Base-by-base conservation (phyloP, 2,797 vertebrate genomes). In the Fistularia tabacaria region DNA sequence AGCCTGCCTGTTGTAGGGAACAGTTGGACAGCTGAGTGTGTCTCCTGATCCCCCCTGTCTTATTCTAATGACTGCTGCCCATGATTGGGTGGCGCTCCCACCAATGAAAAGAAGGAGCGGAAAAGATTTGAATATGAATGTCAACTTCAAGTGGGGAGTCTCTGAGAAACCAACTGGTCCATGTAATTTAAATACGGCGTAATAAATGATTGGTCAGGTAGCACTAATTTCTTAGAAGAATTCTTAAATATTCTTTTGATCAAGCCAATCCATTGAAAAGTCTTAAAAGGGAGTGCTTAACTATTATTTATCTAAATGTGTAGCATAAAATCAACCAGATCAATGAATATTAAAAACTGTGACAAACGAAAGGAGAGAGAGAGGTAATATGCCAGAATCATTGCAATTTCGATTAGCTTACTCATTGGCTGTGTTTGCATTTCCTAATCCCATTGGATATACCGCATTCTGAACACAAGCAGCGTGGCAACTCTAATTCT, bases 11-110 rank as follows among this genome's bases (percentile, higher is more conserved):
- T 64, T 77, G 64, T 55, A 64, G 60, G 78, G 71, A 81, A 83
- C 84, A 81, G 79, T 85, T 77, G 69, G 82, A 86, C 83, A 86
- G 85, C 80, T 86, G 82, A 85, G 77, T 81, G 66, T 71, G 67
- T 81, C 71, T 78, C 46, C 65, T 62, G 68, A 74, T 69, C 81
- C 77, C 66, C 70, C 71, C 63, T 64, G 57, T 66, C 60, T 71
- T 64, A 55, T 65, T 78, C 66, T 75, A 74, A 85, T 73, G 62
- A 74, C 80, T 76, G 55, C 54, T 72, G 44, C 38, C 12, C 55
- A 45, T 69, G 71, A 85, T 76, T 81, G 80, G 79, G 39, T 44
- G 38, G 38, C 59, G 76, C 66, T 56, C 56, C 36, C 47, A 54
- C 4, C 12, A 57, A 65, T 38, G 37, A 58, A 37, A 45, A n/a